Base-by-base conservation (phyloP, 2,888 invertebrate species). In the Ectemnius continuus region DNA sequence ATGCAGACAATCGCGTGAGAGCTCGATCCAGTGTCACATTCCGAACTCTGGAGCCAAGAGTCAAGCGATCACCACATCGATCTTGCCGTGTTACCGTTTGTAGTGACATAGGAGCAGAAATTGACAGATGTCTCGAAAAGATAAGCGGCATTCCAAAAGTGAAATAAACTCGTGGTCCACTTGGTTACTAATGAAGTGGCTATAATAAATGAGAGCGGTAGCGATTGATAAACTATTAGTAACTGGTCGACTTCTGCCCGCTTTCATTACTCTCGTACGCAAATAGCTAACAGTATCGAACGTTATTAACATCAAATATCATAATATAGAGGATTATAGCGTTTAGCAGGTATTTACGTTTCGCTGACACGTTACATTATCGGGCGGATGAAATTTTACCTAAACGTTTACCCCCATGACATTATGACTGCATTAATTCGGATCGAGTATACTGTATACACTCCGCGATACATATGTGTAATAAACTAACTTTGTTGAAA, bases 291-390 rank as follows among this genome's bases (percentile, higher is more conserved):
- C 61, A 68, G 60, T 57, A 71, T 62, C 45, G 47, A 6, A 11
- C 26, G 59, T 64, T 48, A 66, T 76, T 45, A 71, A 68, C 62
- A 65, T 48, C 64, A 47, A 23, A n/a, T 46, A 56, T 67, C 76
- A 52, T 64, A 65, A 67, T 70, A 61, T 70, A 76, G 60, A 14
- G 61, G 65, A 76, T 76, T 76, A 76, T 72, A 72, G 66, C 68
- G 67, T 72, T 77, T 77, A 69, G 60, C 46, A 18, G 20, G 11
- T 47, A 47, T 63, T 60, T 45, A 48, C 56, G 62, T 16, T 65
- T 45, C 16, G 63, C 46, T 20, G 16, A 5, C 57, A 46, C 3
- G 48, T 2, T 52, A 14, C 57, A 36, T 57, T 56, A 67, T 48
- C 47, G 67, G 28, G 20, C 59, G 28, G 61, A 62, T 47, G 59